These are phyloP conservation scores for Panthera tigris DNA, from an alignment of 2,113 vertebrate genomes.

Conservation along the genomic window DNA sequence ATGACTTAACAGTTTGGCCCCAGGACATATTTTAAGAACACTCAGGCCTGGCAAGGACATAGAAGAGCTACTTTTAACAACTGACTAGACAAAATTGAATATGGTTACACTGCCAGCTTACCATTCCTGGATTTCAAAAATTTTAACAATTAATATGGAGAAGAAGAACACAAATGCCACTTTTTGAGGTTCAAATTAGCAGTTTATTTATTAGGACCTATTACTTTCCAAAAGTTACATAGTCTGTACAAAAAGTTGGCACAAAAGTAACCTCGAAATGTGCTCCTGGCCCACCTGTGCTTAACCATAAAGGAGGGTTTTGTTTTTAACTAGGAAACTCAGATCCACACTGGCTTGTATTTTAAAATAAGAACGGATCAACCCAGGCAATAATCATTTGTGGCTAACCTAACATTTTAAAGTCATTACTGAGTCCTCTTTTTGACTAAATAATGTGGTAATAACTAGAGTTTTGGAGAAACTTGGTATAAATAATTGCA, in stretches of 20 bases:
- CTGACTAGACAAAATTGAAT: slow-evolving; percentile 42
- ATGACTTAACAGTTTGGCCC: slow-evolving; percentile 45
- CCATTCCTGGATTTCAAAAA: background rate
- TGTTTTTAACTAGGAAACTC: slow-evolving; percentile 49
- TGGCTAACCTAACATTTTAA: background rate
- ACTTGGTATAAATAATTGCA: background rate
- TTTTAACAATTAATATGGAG: slow-evolving; percentile 54
- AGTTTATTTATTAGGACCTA: slow-evolving; percentile 12
- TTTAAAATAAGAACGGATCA: slow-evolving; percentile 65
- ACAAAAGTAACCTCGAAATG: background rate
- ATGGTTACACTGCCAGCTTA: background rate
- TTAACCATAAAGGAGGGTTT: slow-evolving; percentile 20
- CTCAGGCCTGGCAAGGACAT: slow-evolving; percentile 18
- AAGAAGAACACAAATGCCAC: slow-evolving; percentile 4
- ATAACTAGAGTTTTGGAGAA: background rate
- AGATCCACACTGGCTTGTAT: slow-evolving; percentile 18
- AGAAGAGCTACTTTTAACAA: slow-evolving; percentile 21
- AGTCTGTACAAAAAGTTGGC: background rate
- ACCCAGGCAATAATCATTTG: slow-evolving; percentile 31
- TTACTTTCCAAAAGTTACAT: slow-evolving; percentile 15
- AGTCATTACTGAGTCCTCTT: slow-evolving; percentile 37
- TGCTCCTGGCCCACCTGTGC: background rate
- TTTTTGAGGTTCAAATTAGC: slow-evolving; percentile 38
- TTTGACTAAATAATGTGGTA: background rate
- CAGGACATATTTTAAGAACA: slow-evolving; percentile 55